Conservation (phyloP, 2,888 invertebrate genomes). For the Linnaemya tessellans region DNA sequence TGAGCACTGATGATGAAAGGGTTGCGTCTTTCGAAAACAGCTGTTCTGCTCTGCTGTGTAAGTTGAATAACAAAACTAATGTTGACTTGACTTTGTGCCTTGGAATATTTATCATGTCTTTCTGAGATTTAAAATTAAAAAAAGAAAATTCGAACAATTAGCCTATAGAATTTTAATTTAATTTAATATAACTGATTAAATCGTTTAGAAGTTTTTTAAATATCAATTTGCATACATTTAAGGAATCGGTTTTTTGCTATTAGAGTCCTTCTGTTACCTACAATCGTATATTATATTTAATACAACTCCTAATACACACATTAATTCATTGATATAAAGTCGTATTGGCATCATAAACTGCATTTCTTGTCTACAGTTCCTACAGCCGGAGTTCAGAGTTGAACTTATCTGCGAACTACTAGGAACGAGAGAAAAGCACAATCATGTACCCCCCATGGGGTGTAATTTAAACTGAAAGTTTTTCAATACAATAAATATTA, state of each 20-base stretch:
- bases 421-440: constrained; percentile 40
- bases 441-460: constrained; percentile 71
- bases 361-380: constrained; percentile 23
- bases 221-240: no score
- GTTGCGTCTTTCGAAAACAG: no score
- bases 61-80: no score
- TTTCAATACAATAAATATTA: neutral
- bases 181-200: no score
- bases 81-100: no score
- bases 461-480: constrained; percentile 49
- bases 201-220: no score
- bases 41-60: no score
- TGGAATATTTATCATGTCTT: no score
- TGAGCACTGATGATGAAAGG: no score
- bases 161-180: no score
- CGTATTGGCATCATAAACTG: constrained; percentile 21
- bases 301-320: neutral
- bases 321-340: constrained; percentile 36
- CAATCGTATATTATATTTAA: neutral
- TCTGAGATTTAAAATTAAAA: no score
- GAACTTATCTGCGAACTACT: constrained; percentile 59
- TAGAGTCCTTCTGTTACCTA: neutral
- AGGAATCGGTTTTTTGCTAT: neutral
- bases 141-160: no score
- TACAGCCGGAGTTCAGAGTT: constrained; percentile 63